Evolutionary conservation across 2,888 invertebrate species (phyloP).

Genomic region (Drosophila pseudotakahashii): DNA sequence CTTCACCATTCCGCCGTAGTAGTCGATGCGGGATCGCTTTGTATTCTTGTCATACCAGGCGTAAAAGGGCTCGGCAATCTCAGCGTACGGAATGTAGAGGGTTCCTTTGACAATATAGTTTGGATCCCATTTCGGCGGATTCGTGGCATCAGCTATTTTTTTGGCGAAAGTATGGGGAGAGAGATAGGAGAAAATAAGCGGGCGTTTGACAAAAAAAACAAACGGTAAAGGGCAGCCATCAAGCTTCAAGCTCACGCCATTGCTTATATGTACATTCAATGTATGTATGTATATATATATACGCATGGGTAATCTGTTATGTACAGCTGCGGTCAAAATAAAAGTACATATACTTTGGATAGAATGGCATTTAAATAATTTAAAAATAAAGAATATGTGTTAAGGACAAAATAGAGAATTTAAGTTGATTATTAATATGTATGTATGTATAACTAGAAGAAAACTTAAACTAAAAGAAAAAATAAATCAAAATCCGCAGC

Average conservation of each 20-base stretch:
- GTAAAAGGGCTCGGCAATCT: constrained; percentile 95
- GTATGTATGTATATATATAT: neutral
- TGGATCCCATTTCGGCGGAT: constrained; percentile 88
- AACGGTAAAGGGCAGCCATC: constrained; percentile 46
- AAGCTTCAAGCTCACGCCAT: constrained; percentile 47
- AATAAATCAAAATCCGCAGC: no score
- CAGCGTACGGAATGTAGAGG: constrained; percentile 95
- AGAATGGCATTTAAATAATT: neutral
- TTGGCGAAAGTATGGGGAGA: constrained; percentile 4
- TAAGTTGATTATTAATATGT: no score
- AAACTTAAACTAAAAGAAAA: no score
- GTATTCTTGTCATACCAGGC: constrained; percentile 93
- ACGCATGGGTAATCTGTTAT: neutral
- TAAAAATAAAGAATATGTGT: neutral
- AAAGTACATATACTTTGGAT: neutral
- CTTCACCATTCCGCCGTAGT: constrained; percentile 97
- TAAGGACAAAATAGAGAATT: no score
- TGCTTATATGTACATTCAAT: constrained; percentile 11
- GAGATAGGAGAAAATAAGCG: constrained; percentile 23
- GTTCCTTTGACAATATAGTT: constrained; percentile 91
- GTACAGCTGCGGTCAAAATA: constrained; percentile 3
- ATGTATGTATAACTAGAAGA: no score
- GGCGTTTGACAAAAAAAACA: constrained; percentile 29
- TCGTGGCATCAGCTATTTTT: constrained; percentile 67
- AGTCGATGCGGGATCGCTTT: constrained; percentile 94